Evolutionary conservation across 1,140 invertebrate species (phyloP).

Genomic region (Whitmania pigra): DNA sequence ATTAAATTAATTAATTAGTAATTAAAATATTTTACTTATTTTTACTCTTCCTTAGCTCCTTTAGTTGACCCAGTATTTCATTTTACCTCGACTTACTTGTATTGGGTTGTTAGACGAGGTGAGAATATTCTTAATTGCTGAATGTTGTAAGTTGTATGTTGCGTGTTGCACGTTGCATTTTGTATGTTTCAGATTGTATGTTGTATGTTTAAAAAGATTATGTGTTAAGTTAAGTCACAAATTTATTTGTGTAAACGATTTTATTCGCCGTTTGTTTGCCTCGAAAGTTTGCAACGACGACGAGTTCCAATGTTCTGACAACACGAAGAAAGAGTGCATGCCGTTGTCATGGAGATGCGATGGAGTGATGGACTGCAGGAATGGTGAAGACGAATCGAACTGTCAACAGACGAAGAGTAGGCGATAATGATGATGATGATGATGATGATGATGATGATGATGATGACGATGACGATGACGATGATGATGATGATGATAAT

Average conservation of each 20-base stretch:
- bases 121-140: too few species aligned
- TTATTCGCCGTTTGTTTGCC: neutral
- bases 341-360: conserved; percentile 12
- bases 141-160: conserved; percentile 2
- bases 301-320: neutral
- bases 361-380: conserved; percentile 7
- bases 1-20: too few species aligned
- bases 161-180: conserved; percentile 1
- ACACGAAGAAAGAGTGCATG: neutral
- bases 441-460: conserved; percentile 1
- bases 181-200: neutral
- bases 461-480: neutral
- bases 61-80: too few species aligned
- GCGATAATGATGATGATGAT: neutral
- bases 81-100: too few species aligned
- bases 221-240: neutral
- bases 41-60: too few species aligned
- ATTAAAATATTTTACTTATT: too few species aligned
- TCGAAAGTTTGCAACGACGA: neutral
- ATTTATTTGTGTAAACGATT: neutral
- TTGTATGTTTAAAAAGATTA: too few species aligned
- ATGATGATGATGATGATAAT: neutral
- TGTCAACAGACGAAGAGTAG: neutral
- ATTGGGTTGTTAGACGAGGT: too few species aligned
- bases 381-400: neutral